Percentiles rank a stretch among this genome's conserved stretches.
These are phyloP conservation scores for Spilosoma lubricipeda DNA, from an alignment of 2,888 invertebrate species.

Conservation along the genomic window DNA sequence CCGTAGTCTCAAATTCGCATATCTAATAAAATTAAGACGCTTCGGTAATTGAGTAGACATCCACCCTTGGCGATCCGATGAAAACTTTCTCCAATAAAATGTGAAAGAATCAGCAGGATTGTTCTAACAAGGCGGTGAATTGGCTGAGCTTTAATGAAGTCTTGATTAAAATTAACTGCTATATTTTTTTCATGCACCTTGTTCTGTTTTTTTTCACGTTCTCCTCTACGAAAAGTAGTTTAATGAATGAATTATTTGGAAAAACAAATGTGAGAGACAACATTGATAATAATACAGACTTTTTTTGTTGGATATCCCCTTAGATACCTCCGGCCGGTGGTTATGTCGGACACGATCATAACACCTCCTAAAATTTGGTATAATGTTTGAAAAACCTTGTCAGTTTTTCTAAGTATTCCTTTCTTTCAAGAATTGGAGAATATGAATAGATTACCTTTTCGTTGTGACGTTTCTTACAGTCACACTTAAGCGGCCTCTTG, in stretches of 20 bases:
- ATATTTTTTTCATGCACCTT: neutral
- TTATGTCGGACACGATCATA: too few species aligned
- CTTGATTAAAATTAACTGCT: slow-evolving; percentile 6
- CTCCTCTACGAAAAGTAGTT: neutral
- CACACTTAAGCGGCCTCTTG: neutral
- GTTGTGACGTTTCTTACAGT: neutral
- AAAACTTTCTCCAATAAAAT: slow-evolving; percentile 54
- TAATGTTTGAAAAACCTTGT: neutral
- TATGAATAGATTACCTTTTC: neutral
- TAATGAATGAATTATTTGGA: neutral
- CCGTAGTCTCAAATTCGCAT: slow-evolving; percentile 72
- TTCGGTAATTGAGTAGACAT: slow-evolving; percentile 80
- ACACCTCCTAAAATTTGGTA: neutral
- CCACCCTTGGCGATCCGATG: slow-evolving; percentile 63
- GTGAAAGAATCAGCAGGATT: slow-evolving; percentile 21
- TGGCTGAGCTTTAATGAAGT: slow-evolving; percentile 7
- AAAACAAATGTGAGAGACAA: neutral
- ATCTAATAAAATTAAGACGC: slow-evolving; percentile 80
- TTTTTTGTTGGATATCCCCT: too few species aligned
- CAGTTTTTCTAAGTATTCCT: neutral
- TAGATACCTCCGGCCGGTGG: too few species aligned
- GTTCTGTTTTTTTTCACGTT: too few species aligned
- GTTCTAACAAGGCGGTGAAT: slow-evolving; percentile 34
- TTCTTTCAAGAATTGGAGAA: neutral
- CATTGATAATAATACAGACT: too few species aligned